phyloP scores from a whole-genome alignment of 1,140 invertebrate species.

The Octopus bimaculoides region DNA sequence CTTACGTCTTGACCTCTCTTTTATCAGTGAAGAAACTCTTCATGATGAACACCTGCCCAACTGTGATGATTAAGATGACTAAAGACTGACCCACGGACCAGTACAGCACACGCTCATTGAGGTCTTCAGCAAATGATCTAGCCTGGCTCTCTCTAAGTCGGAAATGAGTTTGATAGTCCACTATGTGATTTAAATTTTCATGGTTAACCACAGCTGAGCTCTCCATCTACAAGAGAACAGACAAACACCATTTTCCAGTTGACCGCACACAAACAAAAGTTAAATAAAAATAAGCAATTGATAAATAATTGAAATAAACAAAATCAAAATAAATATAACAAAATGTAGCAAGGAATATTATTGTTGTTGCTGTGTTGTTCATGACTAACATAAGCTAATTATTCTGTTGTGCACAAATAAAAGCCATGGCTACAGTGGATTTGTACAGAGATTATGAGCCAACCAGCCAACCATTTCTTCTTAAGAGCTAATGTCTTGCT shows the following conservation, averaged over 20 bases:
- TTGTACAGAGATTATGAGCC: no score
- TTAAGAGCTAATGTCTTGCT: no score
- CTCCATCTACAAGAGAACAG: constrained; percentile 74
- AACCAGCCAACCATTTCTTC: no score
- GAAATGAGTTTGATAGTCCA: constrained; percentile 97
- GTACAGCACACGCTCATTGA: constrained; percentile 88
- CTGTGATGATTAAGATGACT: constrained; percentile 77
- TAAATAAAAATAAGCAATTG: no score
- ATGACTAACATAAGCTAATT: no score
- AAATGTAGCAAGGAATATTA: no score
- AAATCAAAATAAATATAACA: no score
- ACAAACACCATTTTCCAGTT: constrained; percentile 4
- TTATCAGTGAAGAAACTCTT: constrained; percentile 94
- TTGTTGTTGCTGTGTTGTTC: no score
- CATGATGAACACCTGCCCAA: constrained; percentile 87
- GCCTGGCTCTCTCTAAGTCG: constrained; percentile 86
- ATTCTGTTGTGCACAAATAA: no score
- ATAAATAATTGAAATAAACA: no score
- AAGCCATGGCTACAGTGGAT: no score
- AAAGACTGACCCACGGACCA: constrained; percentile 91
- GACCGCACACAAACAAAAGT: neutral
- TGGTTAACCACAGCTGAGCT: constrained; percentile 86
- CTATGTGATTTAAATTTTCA: constrained; percentile 79
- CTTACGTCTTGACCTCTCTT: constrained; percentile 57
- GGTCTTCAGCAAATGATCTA: constrained; percentile 89